These are phyloP conservation scores for Alouatta palliata DNA, from an alignment of 2,113 vertebrate genomes.

Conservation along the genomic window DNA sequence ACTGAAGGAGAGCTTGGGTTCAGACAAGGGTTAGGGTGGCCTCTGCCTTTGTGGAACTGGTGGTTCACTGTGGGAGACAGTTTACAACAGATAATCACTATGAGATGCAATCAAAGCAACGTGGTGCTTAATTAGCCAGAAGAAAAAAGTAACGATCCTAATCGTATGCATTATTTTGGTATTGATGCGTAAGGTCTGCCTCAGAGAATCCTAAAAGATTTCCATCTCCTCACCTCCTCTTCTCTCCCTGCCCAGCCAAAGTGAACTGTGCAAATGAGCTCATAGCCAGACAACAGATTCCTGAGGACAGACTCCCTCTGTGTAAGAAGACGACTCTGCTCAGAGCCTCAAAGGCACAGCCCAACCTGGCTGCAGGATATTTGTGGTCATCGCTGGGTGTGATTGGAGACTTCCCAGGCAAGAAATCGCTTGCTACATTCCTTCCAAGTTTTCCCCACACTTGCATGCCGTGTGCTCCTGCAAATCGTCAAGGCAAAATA, in stretches of 20 bases:
- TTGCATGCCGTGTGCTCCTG: background rate
- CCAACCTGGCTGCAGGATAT: background rate
- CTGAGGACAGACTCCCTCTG: background rate
- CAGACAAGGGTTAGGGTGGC: too few species aligned
- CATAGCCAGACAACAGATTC: background rate
- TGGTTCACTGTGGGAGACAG: too few species aligned
- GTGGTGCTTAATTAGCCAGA: too few species aligned
- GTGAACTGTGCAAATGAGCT: background rate
- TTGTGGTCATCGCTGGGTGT: background rate
- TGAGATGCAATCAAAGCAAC: too few species aligned
- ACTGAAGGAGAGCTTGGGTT: too few species aligned
- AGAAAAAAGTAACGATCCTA: background rate
- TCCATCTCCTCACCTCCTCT: background rate
- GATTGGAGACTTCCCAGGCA: background rate
- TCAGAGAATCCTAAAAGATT: background rate
- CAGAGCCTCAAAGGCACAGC: background rate
- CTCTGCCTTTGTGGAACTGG: too few species aligned
- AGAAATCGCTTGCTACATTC: background rate
- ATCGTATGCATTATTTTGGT: background rate
- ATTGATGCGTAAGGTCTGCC: background rate
- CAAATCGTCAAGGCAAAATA: background rate
- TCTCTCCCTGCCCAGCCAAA: background rate
- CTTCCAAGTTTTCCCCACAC: background rate
- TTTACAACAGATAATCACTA: too few species aligned
- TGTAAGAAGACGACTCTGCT: background rate